phyloP scores from a whole-genome alignment of 2,113 vertebrate genomes.

The Podarcis muralis region DNA sequence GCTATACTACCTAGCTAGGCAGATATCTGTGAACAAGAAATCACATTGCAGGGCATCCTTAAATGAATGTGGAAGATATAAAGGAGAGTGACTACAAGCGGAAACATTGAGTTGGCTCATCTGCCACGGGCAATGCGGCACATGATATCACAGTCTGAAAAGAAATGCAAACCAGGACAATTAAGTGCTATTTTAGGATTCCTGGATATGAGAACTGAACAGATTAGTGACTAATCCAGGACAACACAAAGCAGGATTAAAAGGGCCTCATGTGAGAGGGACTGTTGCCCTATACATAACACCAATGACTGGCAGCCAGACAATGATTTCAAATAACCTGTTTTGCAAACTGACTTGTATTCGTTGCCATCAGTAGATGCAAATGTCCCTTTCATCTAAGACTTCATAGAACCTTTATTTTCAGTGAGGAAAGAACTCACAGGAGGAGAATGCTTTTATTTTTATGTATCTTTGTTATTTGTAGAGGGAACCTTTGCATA shows the following conservation, averaged over 20 bases:
- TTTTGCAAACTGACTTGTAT: neutral
- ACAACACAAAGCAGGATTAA: conserved; percentile 40
- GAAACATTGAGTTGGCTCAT: neutral
- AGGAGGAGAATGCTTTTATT: no score
- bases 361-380: neutral
- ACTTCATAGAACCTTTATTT: no score
- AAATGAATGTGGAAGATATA: neutral
- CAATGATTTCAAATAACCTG: conserved; percentile 47
- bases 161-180: conserved; percentile 9
- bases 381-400: neutral
- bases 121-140: neutral
- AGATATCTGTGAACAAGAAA: neutral
- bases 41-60: neutral
- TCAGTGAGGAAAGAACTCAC: no score
- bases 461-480: no score
- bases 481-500: no score
- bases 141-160: neutral
- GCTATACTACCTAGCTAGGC: rapidly evolving
- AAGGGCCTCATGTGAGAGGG: conserved; percentile 2
- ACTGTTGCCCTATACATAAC: conserved; percentile 31
- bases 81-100: neutral
- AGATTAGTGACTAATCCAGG: conserved; percentile 20
- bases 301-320: conserved; percentile 35
- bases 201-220: neutral
- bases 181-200: conserved; percentile 20